Evolutionary conservation across 2,888 invertebrate genomes (phyloP).

Genomic region (Laspeyria flexula): DNA sequence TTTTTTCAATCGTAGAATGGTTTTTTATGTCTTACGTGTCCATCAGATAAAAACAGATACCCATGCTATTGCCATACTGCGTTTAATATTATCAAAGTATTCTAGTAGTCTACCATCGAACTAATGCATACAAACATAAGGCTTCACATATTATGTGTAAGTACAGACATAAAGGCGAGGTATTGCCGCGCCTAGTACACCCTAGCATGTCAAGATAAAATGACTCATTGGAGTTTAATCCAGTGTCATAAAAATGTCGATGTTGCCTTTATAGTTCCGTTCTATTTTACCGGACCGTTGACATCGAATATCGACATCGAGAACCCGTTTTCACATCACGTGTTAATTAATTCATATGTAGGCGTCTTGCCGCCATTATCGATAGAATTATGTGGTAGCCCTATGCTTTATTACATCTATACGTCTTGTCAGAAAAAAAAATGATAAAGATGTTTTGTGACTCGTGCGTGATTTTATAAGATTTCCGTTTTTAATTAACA

Average conservation of each 20-base stretch:
- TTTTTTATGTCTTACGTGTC: no score
- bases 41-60: no score
- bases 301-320: constrained; percentile 60
- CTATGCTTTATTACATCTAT: constrained; percentile 75
- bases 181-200: constrained; percentile 60
- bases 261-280: constrained; percentile 73
- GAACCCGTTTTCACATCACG: constrained; percentile 76
- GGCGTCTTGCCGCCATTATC: constrained; percentile 78
- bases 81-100: no score
- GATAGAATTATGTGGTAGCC: constrained; percentile 81
- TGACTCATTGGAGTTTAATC: constrained; percentile 76
- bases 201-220: constrained; percentile 58
- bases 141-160: constrained; percentile 10
- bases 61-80: no score
- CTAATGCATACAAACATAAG: constrained; percentile 4
- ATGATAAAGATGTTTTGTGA: constrained; percentile 69
- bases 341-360: constrained; percentile 83
- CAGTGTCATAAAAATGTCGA: constrained; percentile 72
- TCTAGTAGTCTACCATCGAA: neutral
- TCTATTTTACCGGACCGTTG: constrained; percentile 73
- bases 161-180: constrained; percentile 12
- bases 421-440: constrained; percentile 67
- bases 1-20: no score
- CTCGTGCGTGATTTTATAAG: constrained; percentile 56
- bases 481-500: constrained; percentile 58